phyloP scores from a whole-genome alignment of 2,888 invertebrate genomes.

The Arrhopalites spinosus region DNA sequence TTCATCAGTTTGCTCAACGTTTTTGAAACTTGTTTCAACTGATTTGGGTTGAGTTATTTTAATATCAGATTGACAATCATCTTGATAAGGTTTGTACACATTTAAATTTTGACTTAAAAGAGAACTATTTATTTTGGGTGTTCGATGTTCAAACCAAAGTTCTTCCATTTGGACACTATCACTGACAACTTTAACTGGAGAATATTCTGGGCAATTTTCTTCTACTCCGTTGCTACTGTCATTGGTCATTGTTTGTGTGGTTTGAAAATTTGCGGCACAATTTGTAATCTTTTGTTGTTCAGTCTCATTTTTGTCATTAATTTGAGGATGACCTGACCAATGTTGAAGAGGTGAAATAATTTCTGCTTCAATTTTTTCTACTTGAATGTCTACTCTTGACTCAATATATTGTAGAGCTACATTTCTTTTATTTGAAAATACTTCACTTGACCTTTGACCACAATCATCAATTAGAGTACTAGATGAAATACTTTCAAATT shows the following conservation, averaged over 20 bases:
- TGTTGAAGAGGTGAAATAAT: too few relatives aligned
- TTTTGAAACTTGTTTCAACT: too few relatives aligned
- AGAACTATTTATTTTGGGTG: background rate
- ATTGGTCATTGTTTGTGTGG: background rate
- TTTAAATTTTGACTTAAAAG: background rate
- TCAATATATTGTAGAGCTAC: constrained; percentile 1
- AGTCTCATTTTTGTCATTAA: background rate
- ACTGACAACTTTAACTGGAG: background rate
- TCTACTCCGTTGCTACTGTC: background rate
- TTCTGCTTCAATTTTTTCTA: background rate
- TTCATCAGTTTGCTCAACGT: too few relatives aligned
- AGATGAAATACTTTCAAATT: background rate
- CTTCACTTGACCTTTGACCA: too few relatives aligned
- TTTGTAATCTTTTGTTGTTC: background rate
- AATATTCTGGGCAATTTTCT: background rate
- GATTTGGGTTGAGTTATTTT: background rate
- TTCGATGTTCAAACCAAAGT: background rate
- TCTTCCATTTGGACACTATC: background rate
- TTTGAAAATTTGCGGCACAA: background rate
- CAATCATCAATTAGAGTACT: too few relatives aligned
- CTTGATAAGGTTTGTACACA: background rate
- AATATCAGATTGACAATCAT: background rate
- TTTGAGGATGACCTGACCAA: background rate
- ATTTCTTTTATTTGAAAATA: background rate
- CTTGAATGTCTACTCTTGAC: background rate